Evolutionary conservation across 2,113 vertebrate species (phyloP).

Genomic region (Ageneiosus marmoratus): DNA sequence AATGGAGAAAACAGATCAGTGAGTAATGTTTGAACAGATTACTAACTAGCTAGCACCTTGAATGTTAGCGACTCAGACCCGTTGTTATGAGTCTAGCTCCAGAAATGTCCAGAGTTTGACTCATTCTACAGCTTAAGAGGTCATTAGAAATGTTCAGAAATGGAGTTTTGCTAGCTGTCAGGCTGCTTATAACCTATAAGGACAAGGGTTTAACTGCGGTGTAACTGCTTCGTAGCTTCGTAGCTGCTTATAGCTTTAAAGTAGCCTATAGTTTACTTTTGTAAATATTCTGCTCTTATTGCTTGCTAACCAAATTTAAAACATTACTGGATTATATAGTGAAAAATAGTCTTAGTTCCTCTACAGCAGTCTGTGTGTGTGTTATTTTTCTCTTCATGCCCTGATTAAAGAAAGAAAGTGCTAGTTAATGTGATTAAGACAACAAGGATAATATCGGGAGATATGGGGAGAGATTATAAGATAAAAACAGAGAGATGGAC

Average conservation of each 20-base stretch:
- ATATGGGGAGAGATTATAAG: neutral
- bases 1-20: too few species aligned
- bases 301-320: neutral
- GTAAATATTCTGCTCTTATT: neutral
- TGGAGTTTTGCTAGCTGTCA: too few species aligned
- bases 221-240: neutral
- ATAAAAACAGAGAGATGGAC: constrained; percentile 2
- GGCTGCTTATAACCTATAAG: too few species aligned
- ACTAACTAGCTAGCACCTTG: neutral
- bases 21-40: neutral
- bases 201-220: neutral
- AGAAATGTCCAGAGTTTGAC: too few species aligned
- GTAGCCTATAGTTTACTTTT: neutral
- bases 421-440: neutral
- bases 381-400: neutral
- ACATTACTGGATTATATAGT: neutral
- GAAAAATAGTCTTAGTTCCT: neutral
- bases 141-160: too few species aligned
- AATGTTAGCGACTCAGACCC: neutral
- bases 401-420: neutral
- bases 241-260: neutral
- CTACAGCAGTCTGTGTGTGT: neutral
- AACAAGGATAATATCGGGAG: neutral
- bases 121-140: too few species aligned
- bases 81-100: too few species aligned